Base-by-base conservation (phyloP, 2,888 invertebrate genomes). In the Chrysina gloriosa region DNA sequence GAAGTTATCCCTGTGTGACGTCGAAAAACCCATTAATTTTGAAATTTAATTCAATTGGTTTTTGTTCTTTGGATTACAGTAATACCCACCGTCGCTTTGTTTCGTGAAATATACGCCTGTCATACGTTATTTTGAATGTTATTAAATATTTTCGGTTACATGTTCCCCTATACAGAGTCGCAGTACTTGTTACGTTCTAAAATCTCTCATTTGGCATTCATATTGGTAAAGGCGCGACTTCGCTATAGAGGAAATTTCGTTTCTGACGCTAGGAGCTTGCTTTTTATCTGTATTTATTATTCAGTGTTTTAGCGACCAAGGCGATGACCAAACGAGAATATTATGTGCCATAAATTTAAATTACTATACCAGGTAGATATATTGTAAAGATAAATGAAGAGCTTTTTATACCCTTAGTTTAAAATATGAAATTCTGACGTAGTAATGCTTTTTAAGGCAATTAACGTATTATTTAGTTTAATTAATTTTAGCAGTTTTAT, bases 11-110 rank as follows among this genome's bases (percentile, higher is more conserved):
- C 58, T 23, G 39, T 42, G 9, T 7, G 31, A 14, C 2, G 58
- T 39, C 39, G 42, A 58, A 58, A 58, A 58, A 58, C 39, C 58
- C 58, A 58, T 58, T 58, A 58, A 58, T 58, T 58, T 58, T 39
- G 58, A 58, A 58, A 58, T 58, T 58, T 58, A 58, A 58, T 58
- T 58, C 58, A 58, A 58, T 58, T 58, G 39, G 58, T 39, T 58
- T 58, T 39, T 58, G 58, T 58, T 58, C 58, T 14, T 7, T 23
- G 58, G 58, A 58, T 58, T 58, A 39, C 42, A 42, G 39, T 39
- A 23, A 39, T 39, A 25, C 58, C 25, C 25, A 11, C 25, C 14
- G 39, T 11, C 39, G 39, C 23, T 36, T 58, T 39, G 39, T 58
- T 58, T n/a, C n/a, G 3, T 39, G 58, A 39, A 39, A 58, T 58